These are phyloP conservation scores for Propithecus coquereli DNA, from an alignment of 2,113 vertebrate species.

Conservation along the genomic window DNA sequence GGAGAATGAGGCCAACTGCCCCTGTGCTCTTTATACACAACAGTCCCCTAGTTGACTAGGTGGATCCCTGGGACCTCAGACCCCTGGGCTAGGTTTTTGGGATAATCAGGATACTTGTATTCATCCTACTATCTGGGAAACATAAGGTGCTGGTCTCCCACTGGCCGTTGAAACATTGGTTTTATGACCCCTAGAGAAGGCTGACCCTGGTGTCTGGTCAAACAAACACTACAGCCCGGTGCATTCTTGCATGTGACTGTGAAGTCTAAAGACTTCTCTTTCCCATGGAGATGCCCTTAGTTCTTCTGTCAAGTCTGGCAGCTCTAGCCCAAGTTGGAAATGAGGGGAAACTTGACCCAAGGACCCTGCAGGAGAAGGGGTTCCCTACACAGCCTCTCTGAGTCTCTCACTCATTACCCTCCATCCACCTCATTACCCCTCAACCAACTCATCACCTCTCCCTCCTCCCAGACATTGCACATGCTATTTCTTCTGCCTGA, in stretches of 20 bases:
- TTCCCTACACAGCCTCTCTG: neutral
- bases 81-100: neutral
- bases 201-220: neutral
- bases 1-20: neutral
- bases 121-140: neutral
- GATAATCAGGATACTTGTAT: neutral
- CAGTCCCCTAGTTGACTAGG: neutral
- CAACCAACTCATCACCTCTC: neutral
- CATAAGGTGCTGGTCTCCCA: neutral
- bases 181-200: neutral
- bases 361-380: too few species aligned
- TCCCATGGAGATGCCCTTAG: neutral
- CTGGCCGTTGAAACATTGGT: neutral
- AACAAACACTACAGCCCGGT: neutral
- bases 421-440: too few species aligned
- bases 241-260: neutral
- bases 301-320: neutral
- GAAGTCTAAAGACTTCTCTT: neutral
- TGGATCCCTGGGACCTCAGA: neutral
- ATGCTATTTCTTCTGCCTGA: neutral
- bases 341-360: neutral
- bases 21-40: neutral
- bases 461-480: neutral
- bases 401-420: neutral
- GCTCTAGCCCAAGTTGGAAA: neutral